Percentiles rank a stretch among this genome's conserved stretches.
phyloP scores from a whole-genome alignment of 2,888 invertebrate genomes.

The Anaspis maculata region DNA sequence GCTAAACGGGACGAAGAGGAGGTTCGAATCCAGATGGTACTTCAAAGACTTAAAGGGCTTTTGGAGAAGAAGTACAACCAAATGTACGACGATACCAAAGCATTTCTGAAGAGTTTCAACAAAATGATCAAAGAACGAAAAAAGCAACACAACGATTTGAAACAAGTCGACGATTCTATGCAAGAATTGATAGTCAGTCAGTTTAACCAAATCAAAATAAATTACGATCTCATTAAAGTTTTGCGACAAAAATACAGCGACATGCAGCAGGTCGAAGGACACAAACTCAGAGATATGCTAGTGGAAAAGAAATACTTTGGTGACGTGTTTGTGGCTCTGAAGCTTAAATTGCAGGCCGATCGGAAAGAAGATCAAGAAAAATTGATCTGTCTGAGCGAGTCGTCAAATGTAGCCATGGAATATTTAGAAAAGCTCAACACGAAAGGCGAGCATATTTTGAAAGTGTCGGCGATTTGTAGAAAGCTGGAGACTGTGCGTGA shows the following conservation, averaged over 20 bases:
- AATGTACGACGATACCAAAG: conserved; percentile 26
- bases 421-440: conserved; percentile 46
- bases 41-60: conserved; percentile 24
- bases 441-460: conserved; percentile 53
- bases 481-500: conserved; percentile 59
- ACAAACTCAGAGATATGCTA: conserved; percentile 23
- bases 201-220: conserved; percentile 22
- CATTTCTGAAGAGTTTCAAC: conserved; percentile 23
- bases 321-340: conserved; percentile 36
- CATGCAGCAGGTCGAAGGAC: conserved; percentile 14
- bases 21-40: conserved; percentile 24
- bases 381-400: conserved; percentile 53
- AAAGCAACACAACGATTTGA: conserved; percentile 24
- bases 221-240: conserved; percentile 23
- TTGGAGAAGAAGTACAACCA: conserved; percentile 25
- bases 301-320: conserved; percentile 37
- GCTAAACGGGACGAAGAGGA: conserved; percentile 34
- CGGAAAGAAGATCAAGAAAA: conserved; percentile 46
- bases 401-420: conserved; percentile 52
- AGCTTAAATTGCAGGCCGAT: conserved; percentile 46
- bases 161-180: conserved; percentile 27
- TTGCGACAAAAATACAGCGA: conserved; percentile 23
- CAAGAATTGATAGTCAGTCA: conserved; percentile 25
- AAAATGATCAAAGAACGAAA: conserved; percentile 20
- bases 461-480: conserved; percentile 54